These are phyloP conservation scores for Aurelia sp. DNA, from an alignment of 30 jellyfish, hydroid and myxozoan species.

Conservation along the genomic window DNA sequence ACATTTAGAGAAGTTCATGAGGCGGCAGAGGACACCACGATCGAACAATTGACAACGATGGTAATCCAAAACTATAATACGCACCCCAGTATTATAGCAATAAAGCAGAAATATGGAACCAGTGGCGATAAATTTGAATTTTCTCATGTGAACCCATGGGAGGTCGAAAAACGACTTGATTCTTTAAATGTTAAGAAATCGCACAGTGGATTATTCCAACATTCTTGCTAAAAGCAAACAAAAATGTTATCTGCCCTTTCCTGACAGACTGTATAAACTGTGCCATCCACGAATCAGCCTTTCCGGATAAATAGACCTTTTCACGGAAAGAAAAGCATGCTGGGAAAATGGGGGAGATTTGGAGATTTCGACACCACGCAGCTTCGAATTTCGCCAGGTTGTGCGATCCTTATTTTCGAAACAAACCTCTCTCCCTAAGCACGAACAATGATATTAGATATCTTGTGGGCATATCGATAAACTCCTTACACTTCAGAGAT, in stretches of 20 bases:
- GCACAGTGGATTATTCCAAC: conserved; percentile 3
- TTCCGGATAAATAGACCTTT: conserved; percentile 15
- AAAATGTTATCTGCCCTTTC: conserved; percentile 9
- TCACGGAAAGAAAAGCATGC: no score
- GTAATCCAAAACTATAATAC: conserved; percentile 5
- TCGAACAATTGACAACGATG: conserved; percentile 20
- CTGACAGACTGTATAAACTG: conserved; percentile 29
- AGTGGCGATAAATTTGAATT: conserved; percentile 29
- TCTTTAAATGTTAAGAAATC: conserved; percentile 18
- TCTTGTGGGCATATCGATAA: no score
- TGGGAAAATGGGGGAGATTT: no score
- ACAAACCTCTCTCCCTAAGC: no score
- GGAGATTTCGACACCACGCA: no score
- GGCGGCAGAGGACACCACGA: conserved; percentile 2
- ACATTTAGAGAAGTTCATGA: conserved; percentile 7
- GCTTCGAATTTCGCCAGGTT: no score
- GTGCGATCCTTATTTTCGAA: no score
- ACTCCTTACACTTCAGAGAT: no score
- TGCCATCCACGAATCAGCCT: neutral
- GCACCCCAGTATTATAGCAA: conserved; percentile 32
- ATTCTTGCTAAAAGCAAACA: no score
- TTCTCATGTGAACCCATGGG: conserved; percentile 30
- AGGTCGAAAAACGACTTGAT: conserved; percentile 14
- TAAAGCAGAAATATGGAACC: conserved; percentile 18
- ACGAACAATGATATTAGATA: no score